Evolutionary conservation across 2,797 vertebrate species (phyloP).

Genomic region (Nasua narica): DNA sequence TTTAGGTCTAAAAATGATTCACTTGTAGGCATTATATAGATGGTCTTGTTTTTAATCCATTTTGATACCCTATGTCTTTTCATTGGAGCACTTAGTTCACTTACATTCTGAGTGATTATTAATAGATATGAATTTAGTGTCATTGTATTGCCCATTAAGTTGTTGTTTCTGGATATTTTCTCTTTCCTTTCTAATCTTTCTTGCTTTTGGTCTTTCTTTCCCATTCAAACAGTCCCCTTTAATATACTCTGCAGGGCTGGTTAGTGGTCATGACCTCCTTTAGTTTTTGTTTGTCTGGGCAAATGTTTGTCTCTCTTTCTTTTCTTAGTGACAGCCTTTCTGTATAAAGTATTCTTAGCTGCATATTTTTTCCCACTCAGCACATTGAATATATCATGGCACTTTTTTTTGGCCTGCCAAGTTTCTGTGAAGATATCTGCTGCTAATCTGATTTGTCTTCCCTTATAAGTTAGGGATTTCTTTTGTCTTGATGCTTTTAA

Average conservation of each 20-base stretch:
- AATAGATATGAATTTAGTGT: neutral
- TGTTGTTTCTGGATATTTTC: neutral
- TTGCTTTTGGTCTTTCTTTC: neutral
- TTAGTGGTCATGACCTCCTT: neutral
- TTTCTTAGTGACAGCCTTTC: neutral
- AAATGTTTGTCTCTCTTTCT: neutral
- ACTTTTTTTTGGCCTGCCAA: no score
- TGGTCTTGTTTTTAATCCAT: neutral
- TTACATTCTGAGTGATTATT: neutral
- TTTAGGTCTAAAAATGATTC: neutral
- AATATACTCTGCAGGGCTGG: neutral
- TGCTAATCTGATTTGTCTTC: no score
- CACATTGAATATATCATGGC: neutral
- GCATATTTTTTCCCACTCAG: neutral
- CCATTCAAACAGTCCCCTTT: neutral
- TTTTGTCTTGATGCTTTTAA: no score
- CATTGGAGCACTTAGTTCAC: neutral
- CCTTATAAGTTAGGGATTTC: no score
- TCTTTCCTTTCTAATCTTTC: neutral
- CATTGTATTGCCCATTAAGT: neutral
- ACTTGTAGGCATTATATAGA: neutral
- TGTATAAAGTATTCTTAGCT: neutral
- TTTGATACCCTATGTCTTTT: neutral
- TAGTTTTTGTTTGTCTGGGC: neutral
- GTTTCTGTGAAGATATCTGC: no score